phyloP scores from a whole-genome alignment of 2,113 vertebrate genomes.

The Uria lomvia region DNA sequence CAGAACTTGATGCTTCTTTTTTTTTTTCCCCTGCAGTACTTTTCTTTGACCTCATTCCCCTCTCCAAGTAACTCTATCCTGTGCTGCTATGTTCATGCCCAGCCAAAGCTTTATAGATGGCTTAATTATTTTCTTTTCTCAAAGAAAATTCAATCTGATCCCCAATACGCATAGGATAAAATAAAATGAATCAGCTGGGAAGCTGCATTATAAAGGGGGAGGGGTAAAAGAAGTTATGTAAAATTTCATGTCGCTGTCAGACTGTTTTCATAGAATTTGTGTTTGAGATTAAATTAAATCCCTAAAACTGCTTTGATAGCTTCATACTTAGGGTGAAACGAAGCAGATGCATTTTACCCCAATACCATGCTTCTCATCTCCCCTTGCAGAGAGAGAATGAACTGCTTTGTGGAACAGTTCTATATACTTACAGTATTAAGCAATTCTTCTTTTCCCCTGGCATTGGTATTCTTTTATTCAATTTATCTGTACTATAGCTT shows the following conservation, averaged over 20 bases:
- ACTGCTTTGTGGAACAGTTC: constrained; percentile 62
- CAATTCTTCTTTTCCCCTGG: constrained; percentile 65
- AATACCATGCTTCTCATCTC: constrained; percentile 50
- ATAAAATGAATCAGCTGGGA: constrained; percentile 69
- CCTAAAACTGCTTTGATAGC: constrained; percentile 61
- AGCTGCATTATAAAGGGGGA: constrained; percentile 51
- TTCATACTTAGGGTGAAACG: constrained; percentile 70
- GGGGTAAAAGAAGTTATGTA: constrained; percentile 62
- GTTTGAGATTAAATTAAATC: constrained; percentile 65
- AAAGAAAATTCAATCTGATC: constrained; percentile 55
- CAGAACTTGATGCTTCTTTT: constrained; percentile 7
- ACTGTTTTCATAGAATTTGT: constrained; percentile 56
- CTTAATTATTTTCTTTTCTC: constrained; percentile 73
- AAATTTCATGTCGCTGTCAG: constrained; percentile 70
- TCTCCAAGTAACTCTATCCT: constrained; percentile 59
- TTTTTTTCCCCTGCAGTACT: constrained; percentile 26
- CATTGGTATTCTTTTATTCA: constrained; percentile 71
- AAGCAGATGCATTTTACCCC: constrained; percentile 71
- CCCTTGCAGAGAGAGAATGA: constrained; percentile 61
- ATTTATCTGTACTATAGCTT: constrained; percentile 68
- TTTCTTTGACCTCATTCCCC: constrained; percentile 51
- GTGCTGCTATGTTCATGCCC: constrained; percentile 39
- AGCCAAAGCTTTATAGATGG: constrained; percentile 65
- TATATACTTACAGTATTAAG: constrained; percentile 67
- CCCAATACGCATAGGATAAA: constrained; percentile 54